A percentile compares a stretch with the other conserved stretches of the same genome.
Evolutionary conservation across 2,888 invertebrate species (phyloP).

Genomic region (Saturnia japonica): DNA sequence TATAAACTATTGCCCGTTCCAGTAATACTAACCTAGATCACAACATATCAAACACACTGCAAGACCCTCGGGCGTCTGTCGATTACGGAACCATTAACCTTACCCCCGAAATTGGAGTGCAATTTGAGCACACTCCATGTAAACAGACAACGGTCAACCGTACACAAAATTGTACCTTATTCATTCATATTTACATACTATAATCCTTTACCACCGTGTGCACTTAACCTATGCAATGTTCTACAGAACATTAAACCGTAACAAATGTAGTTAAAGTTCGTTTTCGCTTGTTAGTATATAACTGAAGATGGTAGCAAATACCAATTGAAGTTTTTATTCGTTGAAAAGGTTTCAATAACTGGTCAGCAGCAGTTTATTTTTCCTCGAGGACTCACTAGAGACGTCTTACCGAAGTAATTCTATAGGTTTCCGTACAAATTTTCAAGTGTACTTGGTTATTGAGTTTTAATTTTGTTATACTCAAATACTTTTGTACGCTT

Average conservation of each 20-base stretch:
- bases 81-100: constrained; percentile 74
- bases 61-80: constrained; percentile 56
- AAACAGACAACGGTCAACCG: constrained; percentile 32
- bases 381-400: constrained; percentile 34
- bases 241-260: constrained; percentile 1
- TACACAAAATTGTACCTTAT: constrained; percentile 38
- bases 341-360: constrained; percentile 59
- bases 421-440: constrained; percentile 26
- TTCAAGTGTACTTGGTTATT: constrained; percentile 18
- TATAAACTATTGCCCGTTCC: constrained; percentile 28
- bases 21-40: constrained; percentile 31
- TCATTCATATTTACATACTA: constrained; percentile 26
- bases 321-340: constrained; percentile 50
- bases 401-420: constrained; percentile 35
- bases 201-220: constrained; percentile 24
- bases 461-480: constrained; percentile 8
- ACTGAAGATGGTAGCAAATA: constrained; percentile 37
- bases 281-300: constrained; percentile 36
- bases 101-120: constrained; percentile 50
- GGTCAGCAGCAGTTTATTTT: constrained; percentile 46
- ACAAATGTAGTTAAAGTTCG: constrained; percentile 30
- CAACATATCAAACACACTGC: constrained; percentile 68
- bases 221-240: neutral
- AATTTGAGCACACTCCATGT: constrained; percentile 41
- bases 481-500: neutral